Evolutionary conservation across 1,140 invertebrate species (phyloP).

Genomic region (Pissodes strobi): DNA sequence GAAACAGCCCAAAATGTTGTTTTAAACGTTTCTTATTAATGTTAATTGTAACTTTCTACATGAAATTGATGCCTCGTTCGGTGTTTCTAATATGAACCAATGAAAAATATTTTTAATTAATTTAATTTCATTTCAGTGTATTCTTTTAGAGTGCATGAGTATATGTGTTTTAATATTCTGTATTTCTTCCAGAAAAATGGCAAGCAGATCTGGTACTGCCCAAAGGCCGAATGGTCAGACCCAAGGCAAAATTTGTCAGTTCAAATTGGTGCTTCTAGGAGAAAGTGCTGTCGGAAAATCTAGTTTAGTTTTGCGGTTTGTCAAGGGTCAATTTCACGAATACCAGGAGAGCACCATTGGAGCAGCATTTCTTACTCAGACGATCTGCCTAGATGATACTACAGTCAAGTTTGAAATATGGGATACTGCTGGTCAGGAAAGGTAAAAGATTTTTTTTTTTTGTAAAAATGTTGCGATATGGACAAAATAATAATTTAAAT

Average conservation of each 20-base stretch:
- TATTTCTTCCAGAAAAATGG: constrained; percentile 64
- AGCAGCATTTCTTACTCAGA: constrained; percentile 99
- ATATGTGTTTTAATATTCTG: no score
- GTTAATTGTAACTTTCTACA: no score
- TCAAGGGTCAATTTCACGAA: constrained; percentile 99
- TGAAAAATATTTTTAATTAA: no score
- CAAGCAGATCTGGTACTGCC: constrained; percentile 75
- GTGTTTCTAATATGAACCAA: no score
- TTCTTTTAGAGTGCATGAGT: no score
- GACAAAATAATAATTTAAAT: no score
- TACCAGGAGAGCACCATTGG: constrained; percentile 99
- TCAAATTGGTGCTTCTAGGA: constrained; percentile 97
- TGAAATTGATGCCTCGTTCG: no score
- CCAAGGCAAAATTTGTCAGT: constrained; percentile 99
- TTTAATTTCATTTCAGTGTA: no score
- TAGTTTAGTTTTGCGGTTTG: constrained; percentile 97
- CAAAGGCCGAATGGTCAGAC: constrained; percentile 87
- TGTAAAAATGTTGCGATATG: no score
- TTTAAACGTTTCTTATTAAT: no score
- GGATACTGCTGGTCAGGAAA: constrained; percentile 96
- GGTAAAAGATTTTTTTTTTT: no score
- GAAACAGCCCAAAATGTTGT: no score
- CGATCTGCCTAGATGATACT: constrained; percentile 97
- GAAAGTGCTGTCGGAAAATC: constrained; percentile 99
- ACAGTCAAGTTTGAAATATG: constrained; percentile 99